Conservation (phyloP, 2,888 invertebrate species). For the Dryococelus australis region DNA sequence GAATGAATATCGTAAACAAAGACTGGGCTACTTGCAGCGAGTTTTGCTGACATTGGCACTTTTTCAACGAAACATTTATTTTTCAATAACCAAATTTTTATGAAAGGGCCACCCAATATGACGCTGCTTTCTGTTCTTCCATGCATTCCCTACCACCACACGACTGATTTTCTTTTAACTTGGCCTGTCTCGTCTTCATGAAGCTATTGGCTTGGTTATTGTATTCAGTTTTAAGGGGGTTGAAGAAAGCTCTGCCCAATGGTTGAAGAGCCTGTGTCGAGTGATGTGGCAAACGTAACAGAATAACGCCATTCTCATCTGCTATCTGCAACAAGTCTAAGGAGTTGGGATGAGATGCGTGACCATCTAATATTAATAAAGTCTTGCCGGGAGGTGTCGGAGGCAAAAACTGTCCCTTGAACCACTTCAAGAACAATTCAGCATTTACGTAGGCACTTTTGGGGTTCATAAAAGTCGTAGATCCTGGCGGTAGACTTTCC, state of each 20-base stretch:
- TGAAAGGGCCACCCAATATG: no score
- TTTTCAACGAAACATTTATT: no score
- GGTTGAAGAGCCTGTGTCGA: background rate
- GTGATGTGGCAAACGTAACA: background rate
- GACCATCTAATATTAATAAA: background rate
- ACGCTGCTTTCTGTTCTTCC: background rate
- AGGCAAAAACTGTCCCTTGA: background rate
- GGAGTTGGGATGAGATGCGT: background rate
- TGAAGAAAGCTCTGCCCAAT: background rate
- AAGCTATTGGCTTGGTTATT: background rate
- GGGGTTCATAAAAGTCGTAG: no score
- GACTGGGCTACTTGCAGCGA: no score
- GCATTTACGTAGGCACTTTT: background rate
- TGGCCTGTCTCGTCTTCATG: background rate
- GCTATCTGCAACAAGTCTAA: background rate
- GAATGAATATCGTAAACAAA: no score
- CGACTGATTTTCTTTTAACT: background rate
- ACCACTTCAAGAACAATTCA: background rate
- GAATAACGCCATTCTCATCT: background rate
- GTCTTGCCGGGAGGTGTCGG: background rate
- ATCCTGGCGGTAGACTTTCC: background rate
- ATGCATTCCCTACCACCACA: no score
- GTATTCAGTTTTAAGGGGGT: background rate
- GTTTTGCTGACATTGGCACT: no score
- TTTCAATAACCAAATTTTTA: no score